These are phyloP conservation scores for Callimorpha dominula DNA, from an alignment of 2,888 invertebrate genomes.

Conservation along the genomic window DNA sequence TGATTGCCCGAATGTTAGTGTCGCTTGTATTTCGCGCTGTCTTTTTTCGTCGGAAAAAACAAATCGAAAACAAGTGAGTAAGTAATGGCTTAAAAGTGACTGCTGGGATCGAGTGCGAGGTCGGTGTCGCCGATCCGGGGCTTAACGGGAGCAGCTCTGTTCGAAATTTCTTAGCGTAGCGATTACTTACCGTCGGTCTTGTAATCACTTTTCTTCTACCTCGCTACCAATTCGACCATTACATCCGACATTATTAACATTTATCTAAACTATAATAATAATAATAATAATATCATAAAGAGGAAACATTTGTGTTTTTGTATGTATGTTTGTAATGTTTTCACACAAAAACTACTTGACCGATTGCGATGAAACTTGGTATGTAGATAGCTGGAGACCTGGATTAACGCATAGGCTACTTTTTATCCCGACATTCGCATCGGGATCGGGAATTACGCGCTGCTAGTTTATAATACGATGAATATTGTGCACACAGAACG, in stretches of 20 bases:
- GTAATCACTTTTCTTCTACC: constrained; percentile 58
- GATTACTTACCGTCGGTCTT: constrained; percentile 56
- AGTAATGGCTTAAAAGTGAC: constrained; percentile 82
- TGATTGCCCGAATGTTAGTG: constrained; percentile 85
- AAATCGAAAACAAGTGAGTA: constrained; percentile 83
- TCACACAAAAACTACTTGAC: too few relatives aligned
- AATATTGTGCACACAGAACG: constrained; percentile 3
- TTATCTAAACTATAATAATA: too few relatives aligned
- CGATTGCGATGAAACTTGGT: too few relatives aligned
- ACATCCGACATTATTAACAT: constrained; percentile 24
- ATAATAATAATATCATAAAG: too few relatives aligned
- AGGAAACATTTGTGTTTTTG: too few relatives aligned
- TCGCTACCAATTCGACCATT: constrained; percentile 32
- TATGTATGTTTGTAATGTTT: too few relatives aligned
- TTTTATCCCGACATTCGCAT: too few relatives aligned
- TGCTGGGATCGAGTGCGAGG: constrained; percentile 68
- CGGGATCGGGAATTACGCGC: too few relatives aligned
- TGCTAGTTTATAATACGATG: constrained; percentile 4
- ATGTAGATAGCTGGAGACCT: too few relatives aligned
- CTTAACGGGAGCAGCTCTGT: constrained; percentile 48
- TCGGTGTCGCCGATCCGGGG: constrained; percentile 55
- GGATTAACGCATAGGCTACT: too few relatives aligned
- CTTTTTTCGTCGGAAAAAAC: constrained; percentile 80
- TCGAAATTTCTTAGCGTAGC: constrained; percentile 57
- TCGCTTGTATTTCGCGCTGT: constrained; percentile 74